phyloP scores from a whole-genome alignment of 2,888 invertebrate species.

The Polietes domitor region DNA sequence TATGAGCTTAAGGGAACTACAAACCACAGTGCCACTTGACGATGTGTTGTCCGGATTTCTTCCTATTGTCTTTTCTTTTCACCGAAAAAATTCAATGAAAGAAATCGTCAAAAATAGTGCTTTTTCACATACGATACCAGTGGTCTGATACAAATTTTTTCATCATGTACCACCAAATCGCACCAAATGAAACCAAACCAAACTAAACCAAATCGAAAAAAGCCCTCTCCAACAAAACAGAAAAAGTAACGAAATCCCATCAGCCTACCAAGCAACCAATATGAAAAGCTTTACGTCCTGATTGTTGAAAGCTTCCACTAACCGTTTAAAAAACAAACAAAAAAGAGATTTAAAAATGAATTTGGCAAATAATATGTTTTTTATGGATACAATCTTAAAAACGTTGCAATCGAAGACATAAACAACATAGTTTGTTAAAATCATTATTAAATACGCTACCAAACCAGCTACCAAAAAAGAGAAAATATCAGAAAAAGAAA shows the following conservation, averaged over 20 bases:
- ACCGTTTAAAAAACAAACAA: constrained; percentile 28
- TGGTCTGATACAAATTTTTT: constrained; percentile 81
- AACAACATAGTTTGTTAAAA: constrained; percentile 70
- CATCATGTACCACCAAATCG: constrained; percentile 81
- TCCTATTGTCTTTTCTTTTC: constrained; percentile 58
- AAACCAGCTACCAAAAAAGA: not conserved
- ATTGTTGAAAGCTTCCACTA: constrained; percentile 42
- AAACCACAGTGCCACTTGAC: constrained; percentile 66
- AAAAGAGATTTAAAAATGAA: constrained; percentile 60
- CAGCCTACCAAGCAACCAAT: constrained; percentile 17
- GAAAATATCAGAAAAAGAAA: not conserved
- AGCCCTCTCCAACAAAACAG: constrained; percentile 8
- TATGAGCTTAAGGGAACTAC: constrained; percentile 30
- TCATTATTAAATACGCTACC: constrained; percentile 62
- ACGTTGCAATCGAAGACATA: constrained; percentile 60
- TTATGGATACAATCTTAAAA: constrained; percentile 43
- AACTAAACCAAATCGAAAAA: constrained; percentile 17
- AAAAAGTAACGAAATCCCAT: constrained; percentile 36
- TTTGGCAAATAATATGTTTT: constrained; percentile 62
- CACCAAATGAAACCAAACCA: constrained; percentile 69
- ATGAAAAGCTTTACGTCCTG: constrained; percentile 46
- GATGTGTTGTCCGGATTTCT: constrained; percentile 63
- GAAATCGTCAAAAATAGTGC: constrained; percentile 74
- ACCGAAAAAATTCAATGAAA: constrained; percentile 66
- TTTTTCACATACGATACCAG: constrained; percentile 82